These are phyloP conservation scores for Drosophila carrolli DNA, from an alignment of 1,140 invertebrate species.

Conservation along the genomic window DNA sequence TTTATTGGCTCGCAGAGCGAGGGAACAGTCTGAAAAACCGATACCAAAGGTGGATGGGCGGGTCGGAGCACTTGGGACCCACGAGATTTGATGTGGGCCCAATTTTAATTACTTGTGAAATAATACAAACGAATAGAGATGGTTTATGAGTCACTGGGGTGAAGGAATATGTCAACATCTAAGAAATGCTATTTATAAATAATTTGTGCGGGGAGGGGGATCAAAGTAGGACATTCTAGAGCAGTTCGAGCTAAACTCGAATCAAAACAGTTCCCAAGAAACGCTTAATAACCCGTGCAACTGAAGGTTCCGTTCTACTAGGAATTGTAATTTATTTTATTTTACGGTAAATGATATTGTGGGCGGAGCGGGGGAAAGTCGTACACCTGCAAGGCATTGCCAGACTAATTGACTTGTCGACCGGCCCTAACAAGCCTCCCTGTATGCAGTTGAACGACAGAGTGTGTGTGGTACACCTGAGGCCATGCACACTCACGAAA, in stretches of 20 bases:
- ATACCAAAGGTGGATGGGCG: slow-evolving; percentile 14
- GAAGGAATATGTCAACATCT: slow-evolving; percentile 11
- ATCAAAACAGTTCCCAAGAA: slow-evolving; percentile 21
- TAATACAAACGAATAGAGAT: slow-evolving; percentile 8
- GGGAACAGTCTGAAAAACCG: slow-evolving; percentile 22
- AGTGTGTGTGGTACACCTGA: slow-evolving; percentile 25
- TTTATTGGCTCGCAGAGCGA: slow-evolving; percentile 27
- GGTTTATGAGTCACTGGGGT: background rate
- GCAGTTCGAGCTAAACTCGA: background rate
- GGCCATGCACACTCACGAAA: slow-evolving; percentile 26
- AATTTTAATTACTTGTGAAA: slow-evolving; percentile 43
- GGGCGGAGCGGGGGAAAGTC: background rate
- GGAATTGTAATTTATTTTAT: slow-evolving; percentile 17
- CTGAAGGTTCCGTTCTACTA: slow-evolving; percentile 4
- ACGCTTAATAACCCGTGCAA: background rate
- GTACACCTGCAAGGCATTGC: slow-evolving; percentile 14
- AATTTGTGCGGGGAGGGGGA: background rate
- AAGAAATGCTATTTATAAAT: background rate
- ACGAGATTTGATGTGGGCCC: slow-evolving; percentile 2
- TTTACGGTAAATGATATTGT: background rate
- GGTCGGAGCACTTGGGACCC: background rate
- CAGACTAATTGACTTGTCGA: slow-evolving; percentile 54
- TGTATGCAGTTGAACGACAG: slow-evolving; percentile 6
- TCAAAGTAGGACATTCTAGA: slow-evolving; percentile 5
- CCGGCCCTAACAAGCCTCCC: slow-evolving; percentile 18